Base-by-base conservation (phyloP, 2,888 invertebrate genomes). In the Limnephilus auricula region DNA sequence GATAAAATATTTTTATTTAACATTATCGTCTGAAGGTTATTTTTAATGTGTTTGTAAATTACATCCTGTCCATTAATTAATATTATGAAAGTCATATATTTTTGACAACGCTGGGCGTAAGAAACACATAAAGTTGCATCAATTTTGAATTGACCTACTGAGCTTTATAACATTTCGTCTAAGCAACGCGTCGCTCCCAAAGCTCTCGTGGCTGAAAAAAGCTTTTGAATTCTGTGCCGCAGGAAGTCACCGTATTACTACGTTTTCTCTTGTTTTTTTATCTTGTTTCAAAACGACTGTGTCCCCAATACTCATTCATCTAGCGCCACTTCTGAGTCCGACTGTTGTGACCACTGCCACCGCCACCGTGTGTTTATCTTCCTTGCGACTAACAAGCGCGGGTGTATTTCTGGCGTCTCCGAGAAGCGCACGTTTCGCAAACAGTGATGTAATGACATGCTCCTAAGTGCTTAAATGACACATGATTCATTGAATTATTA, bases 251-350 rank as follows among this genome's bases (percentile, higher is more conserved):
- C 89, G 85, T 90, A 45, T 88, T 84, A 37, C 79, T 87, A 79
- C 87, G 79, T 34, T 90, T 80, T 88, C 88, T n/a, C 84, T 84
- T 78, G 82, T 80, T 65, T 65, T 86, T 45, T 91, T 78, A 80
- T 90, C 84, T 86, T 87, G 80, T 90, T 91, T 91, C 90, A 45
- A 87, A 92, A 90, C 86, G 92, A 92, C 84, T 89, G 50, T 92
- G 92, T 92, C 92, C 92, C 92, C 92, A 91, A 90, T 92, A 91
- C 89, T 85, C 92, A 92, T 92, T 92, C 92, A 92, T 92, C 86
- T 90, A 37, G 65, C 25, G 79, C 34, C 50, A 79, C 78, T 37
- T 40, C 37, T 30, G 80, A 40, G 9, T 89, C 89, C 89, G 85
- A 78, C 34, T 37, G 31, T 82, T 82, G 82, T 65, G 78, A 65